phyloP scores from a whole-genome alignment of 2,888 invertebrate genomes.

The Drosophila incognita region DNA sequence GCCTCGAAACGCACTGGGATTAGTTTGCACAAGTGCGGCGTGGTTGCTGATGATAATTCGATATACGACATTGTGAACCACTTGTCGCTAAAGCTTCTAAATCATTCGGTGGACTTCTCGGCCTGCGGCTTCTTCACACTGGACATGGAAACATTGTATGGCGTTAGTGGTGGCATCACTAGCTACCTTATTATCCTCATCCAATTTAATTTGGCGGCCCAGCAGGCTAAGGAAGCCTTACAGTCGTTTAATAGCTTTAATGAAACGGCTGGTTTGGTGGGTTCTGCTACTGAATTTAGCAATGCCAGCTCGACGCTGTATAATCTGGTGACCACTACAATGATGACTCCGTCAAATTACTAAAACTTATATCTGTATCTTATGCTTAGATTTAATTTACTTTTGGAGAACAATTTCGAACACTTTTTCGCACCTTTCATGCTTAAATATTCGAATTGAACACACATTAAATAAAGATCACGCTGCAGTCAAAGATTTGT shows the following conservation, averaged over 20 bases:
- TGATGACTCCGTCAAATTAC: slow-evolving; percentile 55
- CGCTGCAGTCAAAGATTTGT: slow-evolving; percentile 48
- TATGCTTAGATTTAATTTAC: not conserved
- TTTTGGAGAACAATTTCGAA: slow-evolving; percentile 1
- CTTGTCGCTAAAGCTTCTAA: slow-evolving; percentile 84
- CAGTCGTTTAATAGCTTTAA: slow-evolving; percentile 66
- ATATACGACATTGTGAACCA: slow-evolving; percentile 85
- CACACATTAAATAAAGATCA: slow-evolving; percentile 58
- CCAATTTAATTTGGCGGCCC: slow-evolving; percentile 85
- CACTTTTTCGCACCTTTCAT: slow-evolving; percentile 47
- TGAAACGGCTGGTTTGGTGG: slow-evolving; percentile 66
- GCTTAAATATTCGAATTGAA: slow-evolving; percentile 2
- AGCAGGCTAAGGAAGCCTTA: slow-evolving; percentile 82
- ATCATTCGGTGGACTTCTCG: slow-evolving; percentile 84
- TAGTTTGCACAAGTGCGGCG: slow-evolving; percentile 84
- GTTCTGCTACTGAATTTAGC: slow-evolving; percentile 58
- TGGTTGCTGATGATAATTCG: slow-evolving; percentile 83
- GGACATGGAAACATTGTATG: slow-evolving; percentile 85
- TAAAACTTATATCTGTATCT: not conserved
- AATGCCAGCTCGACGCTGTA: slow-evolving; percentile 55
- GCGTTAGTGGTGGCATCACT: slow-evolving; percentile 84
- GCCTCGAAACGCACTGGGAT: slow-evolving; percentile 84
- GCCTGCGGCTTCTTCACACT: slow-evolving; percentile 85
- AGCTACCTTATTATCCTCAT: slow-evolving; percentile 85
- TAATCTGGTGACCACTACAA: slow-evolving; percentile 58